Evolutionary conservation across 2,113 vertebrate genomes (phyloP).

Genomic region (Hepsetus odoe): DNA sequence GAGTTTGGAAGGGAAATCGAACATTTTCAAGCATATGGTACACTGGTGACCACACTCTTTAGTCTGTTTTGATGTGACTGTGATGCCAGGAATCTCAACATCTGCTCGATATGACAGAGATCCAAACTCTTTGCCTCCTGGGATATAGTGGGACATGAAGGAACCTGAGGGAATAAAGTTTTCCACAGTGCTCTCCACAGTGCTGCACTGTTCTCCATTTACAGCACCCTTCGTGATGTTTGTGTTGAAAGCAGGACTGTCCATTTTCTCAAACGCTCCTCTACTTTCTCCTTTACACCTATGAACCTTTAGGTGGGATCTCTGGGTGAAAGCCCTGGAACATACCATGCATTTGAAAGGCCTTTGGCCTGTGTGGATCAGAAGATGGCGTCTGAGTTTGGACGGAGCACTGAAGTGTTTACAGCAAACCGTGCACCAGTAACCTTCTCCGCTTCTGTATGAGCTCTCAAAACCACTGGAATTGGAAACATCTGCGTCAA

Average conservation of each 20-base stretch:
- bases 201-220: not conserved
- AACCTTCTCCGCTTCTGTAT: conserved; percentile 48
- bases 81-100: not conserved
- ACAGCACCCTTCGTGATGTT: not conserved
- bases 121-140: not conserved
- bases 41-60: conserved; percentile 69
- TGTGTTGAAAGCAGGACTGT: not conserved
- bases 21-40: conserved; percentile 81
- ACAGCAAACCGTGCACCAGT: conserved; percentile 79
- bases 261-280: not conserved
- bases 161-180: not conserved
- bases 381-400: conserved; percentile 78
- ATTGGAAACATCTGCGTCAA: not conserved
- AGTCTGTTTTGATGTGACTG: not conserved
- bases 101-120: conserved; percentile 2
- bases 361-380: conserved; percentile 79
- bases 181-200: too few species aligned
- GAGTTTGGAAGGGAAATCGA: conserved; percentile 81
- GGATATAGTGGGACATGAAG: not conserved
- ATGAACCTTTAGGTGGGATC: conserved; percentile 81
- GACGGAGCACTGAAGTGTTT: conserved; percentile 79
- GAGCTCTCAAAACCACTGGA: too few species aligned
- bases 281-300: conserved; percentile 47
- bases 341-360: conserved; percentile 78
- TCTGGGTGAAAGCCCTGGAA: conserved; percentile 78